These are phyloP conservation scores for Drosophila repleta DNA, from an alignment of 1,140 invertebrate species.

Conservation along the genomic window DNA sequence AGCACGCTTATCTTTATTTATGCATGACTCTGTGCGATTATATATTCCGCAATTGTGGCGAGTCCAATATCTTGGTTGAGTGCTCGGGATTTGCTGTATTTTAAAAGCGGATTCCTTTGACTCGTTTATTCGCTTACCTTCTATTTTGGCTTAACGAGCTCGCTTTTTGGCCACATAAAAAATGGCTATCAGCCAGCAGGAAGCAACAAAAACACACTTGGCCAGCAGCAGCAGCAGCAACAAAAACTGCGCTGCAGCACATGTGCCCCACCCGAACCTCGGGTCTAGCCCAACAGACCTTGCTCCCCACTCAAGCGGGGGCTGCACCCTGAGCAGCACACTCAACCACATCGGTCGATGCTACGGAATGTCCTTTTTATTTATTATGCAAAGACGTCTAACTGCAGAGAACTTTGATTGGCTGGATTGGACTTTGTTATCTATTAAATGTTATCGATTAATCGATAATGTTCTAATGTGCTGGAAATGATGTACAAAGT, in stretches of 20 bases:
- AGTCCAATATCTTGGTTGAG: constrained; percentile 33
- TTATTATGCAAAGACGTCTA: neutral
- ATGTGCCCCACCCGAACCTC: constrained; percentile 44
- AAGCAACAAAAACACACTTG: constrained; percentile 14
- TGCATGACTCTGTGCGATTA: constrained; percentile 18
- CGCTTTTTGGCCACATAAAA: constrained; percentile 25
- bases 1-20: constrained; percentile 7
- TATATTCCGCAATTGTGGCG: constrained; percentile 9
- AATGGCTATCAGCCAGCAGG: constrained; percentile 27
- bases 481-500: no score
- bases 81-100: constrained; percentile 17
- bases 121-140: constrained; percentile 68
- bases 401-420: no score
- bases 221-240: constrained; percentile 6
- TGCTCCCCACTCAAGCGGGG: constrained; percentile 40
- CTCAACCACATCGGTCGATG: constrained; percentile 15
- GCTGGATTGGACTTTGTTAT: neutral
- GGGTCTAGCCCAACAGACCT: constrained; percentile 16
- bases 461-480: neutral
- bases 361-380: constrained; percentile 12
- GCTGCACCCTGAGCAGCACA: constrained; percentile 18
- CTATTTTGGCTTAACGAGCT: constrained; percentile 66
- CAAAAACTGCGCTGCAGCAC: constrained; percentile 47
- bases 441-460: constrained; percentile 1
- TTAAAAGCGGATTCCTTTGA: constrained; percentile 26